Percentiles rank a stretch among this genome's conserved stretches.
These are phyloP conservation scores for Charadrius vociferus DNA, from an alignment of 2,113 vertebrate genomes.

Conservation along the genomic window DNA sequence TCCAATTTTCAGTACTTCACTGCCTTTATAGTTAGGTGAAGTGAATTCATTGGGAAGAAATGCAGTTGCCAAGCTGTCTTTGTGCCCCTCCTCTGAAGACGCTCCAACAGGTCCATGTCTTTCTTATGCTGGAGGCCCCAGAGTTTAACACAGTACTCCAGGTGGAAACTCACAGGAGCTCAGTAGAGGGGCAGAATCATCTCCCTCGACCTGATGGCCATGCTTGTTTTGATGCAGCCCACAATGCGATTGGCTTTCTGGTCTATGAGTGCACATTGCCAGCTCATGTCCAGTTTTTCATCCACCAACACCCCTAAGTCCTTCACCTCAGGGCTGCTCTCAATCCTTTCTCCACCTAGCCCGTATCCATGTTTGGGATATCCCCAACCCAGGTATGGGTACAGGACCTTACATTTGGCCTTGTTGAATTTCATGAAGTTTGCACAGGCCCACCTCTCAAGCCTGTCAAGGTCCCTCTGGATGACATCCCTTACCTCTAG, in stretches of 20 bases:
- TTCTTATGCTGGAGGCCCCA: too few relatives aligned
- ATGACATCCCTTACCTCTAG: not conserved
- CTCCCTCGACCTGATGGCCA: not conserved
- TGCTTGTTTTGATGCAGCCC: not conserved
- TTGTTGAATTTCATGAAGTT: not conserved
- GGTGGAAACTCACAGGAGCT: not conserved
- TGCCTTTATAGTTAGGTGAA: not conserved
- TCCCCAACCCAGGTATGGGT: not conserved
- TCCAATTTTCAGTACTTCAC: not conserved
- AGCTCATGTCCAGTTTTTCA: not conserved
- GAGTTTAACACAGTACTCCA: not conserved
- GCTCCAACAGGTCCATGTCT: rapidly evolving
- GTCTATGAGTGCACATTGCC: not conserved
- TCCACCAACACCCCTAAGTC: not conserved
- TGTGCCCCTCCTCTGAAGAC: not conserved
- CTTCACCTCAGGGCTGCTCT: not conserved
- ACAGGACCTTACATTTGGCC: not conserved
- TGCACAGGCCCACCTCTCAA: not conserved
- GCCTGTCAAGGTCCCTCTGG: not conserved
- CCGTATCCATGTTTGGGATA: not conserved
- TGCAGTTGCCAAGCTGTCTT: not conserved
- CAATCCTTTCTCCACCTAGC: not conserved
- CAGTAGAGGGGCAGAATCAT: not conserved
- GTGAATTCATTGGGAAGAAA: not conserved
- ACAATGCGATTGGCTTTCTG: rapidly evolving